Conservation (phyloP, 2,888 invertebrate species). For the Germaria angustata region DNA sequence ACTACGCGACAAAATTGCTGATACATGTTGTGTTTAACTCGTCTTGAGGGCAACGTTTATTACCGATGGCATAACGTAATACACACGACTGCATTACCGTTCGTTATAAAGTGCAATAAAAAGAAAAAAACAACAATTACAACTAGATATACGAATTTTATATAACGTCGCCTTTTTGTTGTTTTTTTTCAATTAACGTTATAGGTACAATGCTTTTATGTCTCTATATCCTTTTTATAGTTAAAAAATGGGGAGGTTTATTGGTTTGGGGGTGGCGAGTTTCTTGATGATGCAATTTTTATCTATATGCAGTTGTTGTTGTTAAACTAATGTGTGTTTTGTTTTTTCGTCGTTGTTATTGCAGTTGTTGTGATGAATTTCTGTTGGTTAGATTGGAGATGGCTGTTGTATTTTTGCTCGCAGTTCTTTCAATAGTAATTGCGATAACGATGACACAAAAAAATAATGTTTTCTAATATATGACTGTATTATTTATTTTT, state of each 20-base stretch:
- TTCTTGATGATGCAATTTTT: neutral
- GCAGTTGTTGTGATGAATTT: slow-evolving; percentile 32
- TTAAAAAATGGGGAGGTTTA: neutral
- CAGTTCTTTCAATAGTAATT: slow-evolving; percentile 30
- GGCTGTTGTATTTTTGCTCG: slow-evolving; percentile 1
- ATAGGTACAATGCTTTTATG: neutral
- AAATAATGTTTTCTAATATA: slow-evolving; percentile 6
- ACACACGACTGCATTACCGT: slow-evolving; percentile 56
- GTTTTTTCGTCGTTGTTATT: neutral
- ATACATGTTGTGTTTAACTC: slow-evolving; percentile 67
- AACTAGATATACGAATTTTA: neutral
- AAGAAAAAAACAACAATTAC: neutral
- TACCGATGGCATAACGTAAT: slow-evolving; percentile 67
- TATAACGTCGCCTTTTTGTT: neutral
- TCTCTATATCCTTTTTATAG: neutral
- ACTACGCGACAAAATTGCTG: slow-evolving; percentile 64
- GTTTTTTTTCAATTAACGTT: neutral
- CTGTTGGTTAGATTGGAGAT: neutral
- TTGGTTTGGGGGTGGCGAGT: slow-evolving; percentile 4
- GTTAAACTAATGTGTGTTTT: neutral
- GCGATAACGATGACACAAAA: slow-evolving; percentile 39
- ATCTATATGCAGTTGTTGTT: neutral
- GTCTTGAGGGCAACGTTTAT: slow-evolving; percentile 47
- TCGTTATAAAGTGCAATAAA: neutral
- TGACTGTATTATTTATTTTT: slow-evolving; percentile 30